Conservation (phyloP, 2,797 vertebrate genomes). For the Pteronotus mesoamericanus region DNA sequence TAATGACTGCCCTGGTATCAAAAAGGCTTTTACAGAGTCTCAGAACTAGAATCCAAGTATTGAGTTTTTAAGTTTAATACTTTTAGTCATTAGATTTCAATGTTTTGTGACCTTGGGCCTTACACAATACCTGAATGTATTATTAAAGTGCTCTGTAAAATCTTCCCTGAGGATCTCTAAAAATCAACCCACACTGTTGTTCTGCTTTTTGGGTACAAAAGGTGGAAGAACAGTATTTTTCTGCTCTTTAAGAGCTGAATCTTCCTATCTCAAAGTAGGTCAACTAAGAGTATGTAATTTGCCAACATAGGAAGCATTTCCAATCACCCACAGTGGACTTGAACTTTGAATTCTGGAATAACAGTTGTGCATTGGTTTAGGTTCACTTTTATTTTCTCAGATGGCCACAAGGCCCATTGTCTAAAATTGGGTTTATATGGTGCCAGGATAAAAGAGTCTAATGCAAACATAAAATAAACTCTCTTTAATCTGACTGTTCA, state of each 20-base stretch:
- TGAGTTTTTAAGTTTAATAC: constrained; percentile 18
- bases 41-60: neutral
- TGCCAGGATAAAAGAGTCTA: neutral
- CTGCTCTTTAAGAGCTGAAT: neutral
- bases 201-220: neutral
- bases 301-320: constrained; percentile 22
- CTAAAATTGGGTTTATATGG: constrained; percentile 31
- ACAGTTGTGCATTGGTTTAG: neutral
- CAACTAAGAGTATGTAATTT: constrained; percentile 29
- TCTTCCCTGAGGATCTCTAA: constrained; percentile 5
- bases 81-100: neutral
- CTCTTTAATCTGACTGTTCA: neutral
- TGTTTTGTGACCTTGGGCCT: neutral
- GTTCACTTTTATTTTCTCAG: constrained; percentile 56
- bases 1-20: neutral
- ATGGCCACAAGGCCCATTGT: neutral
- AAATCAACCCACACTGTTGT: neutral
- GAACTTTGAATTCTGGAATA: constrained; percentile 52
- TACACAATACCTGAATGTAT: neutral
- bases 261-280: constrained; percentile 41
- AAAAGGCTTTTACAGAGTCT: neutral
- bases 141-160: constrained; percentile 31
- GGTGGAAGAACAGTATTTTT: neutral
- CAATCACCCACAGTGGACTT: constrained; percentile 31
- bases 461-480: constrained; percentile 11